These are phyloP conservation scores for Anthophora plumipes DNA, from an alignment of 2,888 invertebrate species.

Conservation along the genomic window DNA sequence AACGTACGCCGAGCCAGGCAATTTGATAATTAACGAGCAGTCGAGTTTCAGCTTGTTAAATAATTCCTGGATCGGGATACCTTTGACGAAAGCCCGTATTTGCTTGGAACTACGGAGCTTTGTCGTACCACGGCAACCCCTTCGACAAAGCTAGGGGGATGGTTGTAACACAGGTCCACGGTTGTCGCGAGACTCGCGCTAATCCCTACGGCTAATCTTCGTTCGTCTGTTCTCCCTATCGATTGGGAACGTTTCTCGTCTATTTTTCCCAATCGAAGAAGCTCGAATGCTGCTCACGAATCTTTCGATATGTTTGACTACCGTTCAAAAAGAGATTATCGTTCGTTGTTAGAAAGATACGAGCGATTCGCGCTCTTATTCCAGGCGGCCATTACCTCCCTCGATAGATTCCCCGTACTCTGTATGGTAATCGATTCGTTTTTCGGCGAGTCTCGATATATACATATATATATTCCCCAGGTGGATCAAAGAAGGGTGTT, in stretches of 20 bases:
- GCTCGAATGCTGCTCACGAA: background rate
- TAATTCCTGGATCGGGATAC: slow-evolving; percentile 61
- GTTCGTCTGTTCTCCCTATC: background rate
- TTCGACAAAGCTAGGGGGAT: background rate
- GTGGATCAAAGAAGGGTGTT: slow-evolving; percentile 5
- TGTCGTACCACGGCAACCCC: slow-evolving; percentile 36
- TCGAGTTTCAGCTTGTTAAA: slow-evolving; percentile 51
- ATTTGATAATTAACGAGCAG: slow-evolving; percentile 68
- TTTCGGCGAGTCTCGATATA: slow-evolving; percentile 9
- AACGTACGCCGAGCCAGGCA: slow-evolving; percentile 27
- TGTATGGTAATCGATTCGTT: slow-evolving; percentile 53
- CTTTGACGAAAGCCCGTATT: slow-evolving; percentile 69
- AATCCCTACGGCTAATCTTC: slow-evolving; percentile 19
- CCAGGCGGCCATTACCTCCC: background rate
- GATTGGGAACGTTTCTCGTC: background rate
- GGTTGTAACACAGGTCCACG: slow-evolving; percentile 27
- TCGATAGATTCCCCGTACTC: slow-evolving; percentile 26
- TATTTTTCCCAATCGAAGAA: too few species aligned
- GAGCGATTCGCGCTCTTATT: slow-evolving; percentile 8
- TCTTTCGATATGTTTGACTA: background rate
- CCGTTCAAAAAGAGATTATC: background rate
- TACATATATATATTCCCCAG: background rate
- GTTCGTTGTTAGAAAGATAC: background rate
- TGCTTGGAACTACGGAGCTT: slow-evolving; percentile 57
- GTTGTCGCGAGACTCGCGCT: slow-evolving; percentile 21